Evolutionary conservation across 2,113 vertebrate species (phyloP).

Genomic region (Cryptomyrus ogoouensis): DNA sequence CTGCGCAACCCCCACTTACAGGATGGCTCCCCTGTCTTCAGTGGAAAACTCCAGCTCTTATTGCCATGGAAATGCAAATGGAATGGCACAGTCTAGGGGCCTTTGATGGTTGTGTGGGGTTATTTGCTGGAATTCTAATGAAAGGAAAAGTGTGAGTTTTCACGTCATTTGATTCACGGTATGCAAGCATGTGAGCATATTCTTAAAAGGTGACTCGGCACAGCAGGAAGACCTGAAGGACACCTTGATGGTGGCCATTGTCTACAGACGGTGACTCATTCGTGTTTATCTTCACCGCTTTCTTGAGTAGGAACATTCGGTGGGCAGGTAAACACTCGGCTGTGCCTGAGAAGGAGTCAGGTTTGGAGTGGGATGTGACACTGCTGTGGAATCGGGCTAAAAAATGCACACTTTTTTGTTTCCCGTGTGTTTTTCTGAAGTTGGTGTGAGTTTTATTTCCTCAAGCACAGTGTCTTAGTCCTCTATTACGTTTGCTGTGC

Average conservation of each 20-base stretch:
- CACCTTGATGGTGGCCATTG: background rate
- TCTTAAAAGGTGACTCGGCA: background rate
- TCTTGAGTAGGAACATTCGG: background rate
- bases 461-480: background rate
- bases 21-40: background rate
- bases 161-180: background rate
- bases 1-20: background rate
- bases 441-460: background rate
- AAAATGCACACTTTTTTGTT: background rate
- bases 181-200: background rate
- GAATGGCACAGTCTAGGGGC: background rate
- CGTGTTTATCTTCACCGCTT: background rate
- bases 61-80: slow-evolving; percentile 17
- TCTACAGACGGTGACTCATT: background rate
- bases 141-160: background rate
- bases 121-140: background rate
- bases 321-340: background rate
- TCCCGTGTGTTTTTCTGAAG: background rate
- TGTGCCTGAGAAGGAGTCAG: background rate
- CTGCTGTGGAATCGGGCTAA: background rate
- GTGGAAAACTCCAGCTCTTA: background rate
- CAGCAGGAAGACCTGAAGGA: background rate
- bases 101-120: background rate
- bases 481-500: background rate
- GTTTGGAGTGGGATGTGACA: background rate